Conservation (phyloP, 2,888 invertebrate species). For the Dynastes tityus region DNA sequence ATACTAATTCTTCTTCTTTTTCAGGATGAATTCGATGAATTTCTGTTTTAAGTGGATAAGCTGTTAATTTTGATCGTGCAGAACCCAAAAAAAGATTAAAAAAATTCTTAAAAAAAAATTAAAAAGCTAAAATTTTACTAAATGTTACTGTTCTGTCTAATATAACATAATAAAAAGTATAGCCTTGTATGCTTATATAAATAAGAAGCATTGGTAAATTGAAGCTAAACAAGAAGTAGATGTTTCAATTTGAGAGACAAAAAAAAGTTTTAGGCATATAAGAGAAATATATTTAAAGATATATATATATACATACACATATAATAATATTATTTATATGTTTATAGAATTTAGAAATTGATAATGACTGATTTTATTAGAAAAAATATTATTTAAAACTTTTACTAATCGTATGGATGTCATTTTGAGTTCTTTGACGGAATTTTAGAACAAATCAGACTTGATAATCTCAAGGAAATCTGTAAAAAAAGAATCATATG, state of each 20-base stretch:
- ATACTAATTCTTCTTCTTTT: conserved; percentile 28
- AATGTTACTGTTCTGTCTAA: conserved; percentile 8
- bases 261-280: background rate
- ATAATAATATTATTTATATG: background rate
- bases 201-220: conserved; percentile 1
- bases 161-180: conserved; percentile 25
- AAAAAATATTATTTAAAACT: background rate
- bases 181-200: conserved; percentile 23
- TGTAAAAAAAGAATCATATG: background rate
- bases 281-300: conserved; percentile 3
- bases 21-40: conserved; percentile 49
- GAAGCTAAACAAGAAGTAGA: background rate
- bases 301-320: background rate
- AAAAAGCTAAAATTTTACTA: conserved; percentile 14
- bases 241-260: background rate
- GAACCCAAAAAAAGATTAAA: conserved; percentile 42
- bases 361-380: conserved; percentile 26
- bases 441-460: conserved; percentile 12
- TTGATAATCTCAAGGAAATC: background rate
- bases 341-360: conserved; percentile 19
- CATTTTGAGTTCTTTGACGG: conserved; percentile 52
- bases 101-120: conserved; percentile 13
- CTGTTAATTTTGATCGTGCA: conserved; percentile 41
- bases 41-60: conserved; percentile 45
- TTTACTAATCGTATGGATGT: conserved; percentile 52